Percentiles rank a stretch among this genome's conserved stretches.
These are phyloP conservation scores for Echinarachnius parma DNA, from an alignment of 53 echinoderm and acorn worm species.

Conservation along the genomic window DNA sequence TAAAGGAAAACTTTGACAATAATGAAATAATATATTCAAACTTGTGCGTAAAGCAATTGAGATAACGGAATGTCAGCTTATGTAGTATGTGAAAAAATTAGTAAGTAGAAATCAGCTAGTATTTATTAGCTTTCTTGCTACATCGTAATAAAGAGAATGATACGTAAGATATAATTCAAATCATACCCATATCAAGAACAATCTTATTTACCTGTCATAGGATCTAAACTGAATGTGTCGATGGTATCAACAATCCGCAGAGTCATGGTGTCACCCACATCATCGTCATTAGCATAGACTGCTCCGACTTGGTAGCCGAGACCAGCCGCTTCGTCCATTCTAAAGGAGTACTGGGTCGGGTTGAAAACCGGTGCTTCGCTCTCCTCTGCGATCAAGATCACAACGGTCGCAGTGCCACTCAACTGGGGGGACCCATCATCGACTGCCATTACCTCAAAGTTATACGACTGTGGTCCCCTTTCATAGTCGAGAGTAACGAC, in stretches of 20 bases:
- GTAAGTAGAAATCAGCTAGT: neutral
- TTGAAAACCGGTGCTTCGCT: slow-evolving; percentile 74
- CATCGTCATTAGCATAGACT: slow-evolving; percentile 88
- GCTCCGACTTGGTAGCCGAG: slow-evolving; percentile 69
- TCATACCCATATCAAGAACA: neutral
- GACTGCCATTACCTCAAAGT: slow-evolving; percentile 43
- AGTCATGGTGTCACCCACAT: slow-evolving; percentile 32
- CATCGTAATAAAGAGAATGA: no score
- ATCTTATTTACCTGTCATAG: no score
- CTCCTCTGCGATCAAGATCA: slow-evolving; percentile 53
- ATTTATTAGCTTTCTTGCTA: no score
- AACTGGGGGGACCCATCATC: slow-evolving; percentile 52
- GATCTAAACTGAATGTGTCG: slow-evolving; percentile 16
- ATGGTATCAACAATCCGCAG: slow-evolving; percentile 21
- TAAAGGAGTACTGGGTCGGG: slow-evolving; percentile 58
- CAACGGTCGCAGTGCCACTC: slow-evolving; percentile 45
- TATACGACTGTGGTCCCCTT: slow-evolving; percentile 38
- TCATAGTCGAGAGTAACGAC: slow-evolving; percentile 39
- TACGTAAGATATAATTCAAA: neutral
- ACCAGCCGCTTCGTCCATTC: slow-evolving; percentile 76
- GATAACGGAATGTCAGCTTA: neutral
- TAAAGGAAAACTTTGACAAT: neutral
- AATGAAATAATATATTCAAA: neutral
- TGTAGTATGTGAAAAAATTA: neutral
- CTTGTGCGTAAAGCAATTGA: neutral